Conservation (phyloP, 1,140 invertebrate genomes). For the Hypsibius dujardini region DNA sequence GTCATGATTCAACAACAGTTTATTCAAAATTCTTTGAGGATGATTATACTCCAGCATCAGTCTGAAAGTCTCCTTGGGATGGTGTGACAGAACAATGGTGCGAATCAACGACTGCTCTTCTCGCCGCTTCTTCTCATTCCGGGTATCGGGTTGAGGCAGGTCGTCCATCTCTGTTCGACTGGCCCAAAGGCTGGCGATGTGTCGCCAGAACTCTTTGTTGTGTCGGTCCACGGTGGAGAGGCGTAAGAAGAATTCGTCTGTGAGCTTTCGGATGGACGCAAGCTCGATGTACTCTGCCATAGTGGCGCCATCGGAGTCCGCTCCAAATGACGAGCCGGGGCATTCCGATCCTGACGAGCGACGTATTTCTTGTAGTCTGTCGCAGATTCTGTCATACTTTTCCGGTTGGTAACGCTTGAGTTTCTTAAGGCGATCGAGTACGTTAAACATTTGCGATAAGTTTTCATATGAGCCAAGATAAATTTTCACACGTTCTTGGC, state of each 20-base stretch:
- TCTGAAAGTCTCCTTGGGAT: not conserved
- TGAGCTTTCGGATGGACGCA: not conserved
- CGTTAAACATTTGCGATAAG: not conserved
- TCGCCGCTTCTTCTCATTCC: not conserved
- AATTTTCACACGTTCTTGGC: too few species aligned
- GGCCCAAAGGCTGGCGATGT: not conserved
- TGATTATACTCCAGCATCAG: slow-evolving; percentile 11
- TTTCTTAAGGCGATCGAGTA: not conserved
- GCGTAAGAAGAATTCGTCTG: slow-evolving; percentile 10
- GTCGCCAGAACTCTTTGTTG: slow-evolving; percentile 1
- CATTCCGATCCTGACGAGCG: not conserved
- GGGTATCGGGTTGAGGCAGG: not conserved
- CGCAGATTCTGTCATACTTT: not conserved
- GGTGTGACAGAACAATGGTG: not conserved
- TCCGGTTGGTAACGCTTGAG: not conserved
- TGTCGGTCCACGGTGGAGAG: not conserved
- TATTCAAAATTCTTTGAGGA: not conserved
- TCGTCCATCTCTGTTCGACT: not conserved
- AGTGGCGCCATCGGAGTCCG: not conserved
- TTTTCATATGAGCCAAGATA: too few species aligned
- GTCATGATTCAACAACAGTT: slow-evolving; percentile 3
- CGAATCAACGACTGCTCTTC: not conserved
- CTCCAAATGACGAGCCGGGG: not conserved
- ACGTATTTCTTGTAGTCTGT: not conserved
- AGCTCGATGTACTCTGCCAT: not conserved